These are phyloP conservation scores for Horisme vitalbata DNA, from an alignment of 2,888 invertebrate species.

Conservation along the genomic window DNA sequence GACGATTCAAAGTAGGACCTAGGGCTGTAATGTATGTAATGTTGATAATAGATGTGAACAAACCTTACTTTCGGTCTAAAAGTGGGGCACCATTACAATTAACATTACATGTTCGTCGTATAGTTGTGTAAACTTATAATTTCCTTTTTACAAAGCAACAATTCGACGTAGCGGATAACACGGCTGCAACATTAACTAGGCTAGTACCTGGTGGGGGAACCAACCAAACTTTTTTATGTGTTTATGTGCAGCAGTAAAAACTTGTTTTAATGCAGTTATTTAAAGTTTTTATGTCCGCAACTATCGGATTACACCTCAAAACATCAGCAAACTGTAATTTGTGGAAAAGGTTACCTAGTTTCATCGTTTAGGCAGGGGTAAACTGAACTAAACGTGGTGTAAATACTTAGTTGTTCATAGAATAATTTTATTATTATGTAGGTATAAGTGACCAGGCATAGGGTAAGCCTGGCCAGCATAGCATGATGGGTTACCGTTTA, in stretches of 20 bases:
- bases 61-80: too few species aligned
- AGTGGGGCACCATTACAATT: too few species aligned
- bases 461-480: too few species aligned
- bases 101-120: slow-evolving; percentile 6
- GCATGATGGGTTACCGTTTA: too few species aligned
- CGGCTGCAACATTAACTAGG: slow-evolving; percentile 26
- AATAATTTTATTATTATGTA: too few species aligned
- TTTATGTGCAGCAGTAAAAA: slow-evolving; percentile 43
- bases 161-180: slow-evolving; percentile 17
- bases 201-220: slow-evolving; percentile 28
- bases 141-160: slow-evolving; percentile 17
- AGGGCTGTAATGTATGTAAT: too few species aligned
- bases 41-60: too few species aligned
- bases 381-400: too few species aligned
- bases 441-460: too few species aligned
- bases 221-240: slow-evolving; percentile 43
- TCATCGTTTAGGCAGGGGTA: not conserved
- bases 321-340: slow-evolving; percentile 6
- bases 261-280: slow-evolving; percentile 37
- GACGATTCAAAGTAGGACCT: too few species aligned
- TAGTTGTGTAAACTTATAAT: slow-evolving; percentile 7
- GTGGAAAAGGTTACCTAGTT: not conserved
- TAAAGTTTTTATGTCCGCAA: slow-evolving; percentile 40
- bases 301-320: slow-evolving; percentile 32
- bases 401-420: too few species aligned